phyloP scores from a whole-genome alignment of 2,888 invertebrate species.

The Crocallis elinguaria region DNA sequence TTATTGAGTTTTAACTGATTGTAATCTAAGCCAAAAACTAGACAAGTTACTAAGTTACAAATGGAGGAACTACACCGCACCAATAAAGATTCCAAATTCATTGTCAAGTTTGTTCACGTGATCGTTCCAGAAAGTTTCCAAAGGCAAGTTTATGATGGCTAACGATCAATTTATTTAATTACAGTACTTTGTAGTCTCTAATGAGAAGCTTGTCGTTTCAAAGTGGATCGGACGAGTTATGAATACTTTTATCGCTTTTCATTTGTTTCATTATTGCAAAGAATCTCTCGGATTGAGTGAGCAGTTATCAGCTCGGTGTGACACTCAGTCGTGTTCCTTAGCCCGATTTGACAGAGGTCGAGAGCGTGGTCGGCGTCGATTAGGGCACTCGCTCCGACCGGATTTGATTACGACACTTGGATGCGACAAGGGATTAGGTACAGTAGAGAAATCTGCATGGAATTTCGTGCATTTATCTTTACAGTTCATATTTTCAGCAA shows the following conservation, averaged over 20 bases:
- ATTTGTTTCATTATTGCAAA: conserved; percentile 10
- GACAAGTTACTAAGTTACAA: background rate
- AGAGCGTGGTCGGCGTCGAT: conserved; percentile 72
- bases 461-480: conserved; percentile 1
- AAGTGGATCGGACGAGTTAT: conserved; percentile 43
- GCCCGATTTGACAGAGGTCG: conserved; percentile 74
- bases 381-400: conserved; percentile 62
- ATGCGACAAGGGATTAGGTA: conserved; percentile 58
- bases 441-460: conserved; percentile 13
- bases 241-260: conserved; percentile 42
- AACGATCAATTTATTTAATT: conserved; percentile 64
- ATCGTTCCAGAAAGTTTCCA: conserved; percentile 53
- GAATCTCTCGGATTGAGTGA: conserved; percentile 11
- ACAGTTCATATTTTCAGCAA: background rate
- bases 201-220: conserved; percentile 50
- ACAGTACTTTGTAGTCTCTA: conserved; percentile 56
- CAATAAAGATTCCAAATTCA: conserved; percentile 32
- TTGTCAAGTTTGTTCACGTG: conserved; percentile 64
- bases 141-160: conserved; percentile 61
- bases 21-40: background rate
- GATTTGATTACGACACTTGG: conserved; percentile 68
- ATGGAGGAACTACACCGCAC: background rate
- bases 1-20: too few species aligned
- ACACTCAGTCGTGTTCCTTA: conserved; percentile 68
- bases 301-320: conserved; percentile 58